Base-by-base conservation (phyloP, 2,113 vertebrate species). In the Muntiacus reevesi region DNA sequence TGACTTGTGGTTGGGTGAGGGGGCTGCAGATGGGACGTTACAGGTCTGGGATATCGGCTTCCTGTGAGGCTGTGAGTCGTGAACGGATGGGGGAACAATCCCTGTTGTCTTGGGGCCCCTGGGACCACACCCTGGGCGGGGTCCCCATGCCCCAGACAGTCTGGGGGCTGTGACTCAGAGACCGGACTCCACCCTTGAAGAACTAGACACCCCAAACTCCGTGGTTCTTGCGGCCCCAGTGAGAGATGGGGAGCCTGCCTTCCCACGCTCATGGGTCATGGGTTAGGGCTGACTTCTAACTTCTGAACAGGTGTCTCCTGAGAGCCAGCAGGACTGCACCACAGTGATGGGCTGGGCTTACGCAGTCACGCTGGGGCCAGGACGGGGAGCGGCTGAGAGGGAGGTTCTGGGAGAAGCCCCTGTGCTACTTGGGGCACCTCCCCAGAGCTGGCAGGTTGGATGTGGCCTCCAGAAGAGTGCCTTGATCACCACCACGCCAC, bases 71-170 rank as follows among this genome's bases (percentile, higher is more conserved):
- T 23, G 25, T 30, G 55, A 12, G 27, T 21, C 1, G 1, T 50
- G 43, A 50, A 40, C 2, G 0, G 12, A 28, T 40, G 3, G 25
- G 45, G 71, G 11, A 54, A 27, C 8, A 5, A 78, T n/a, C 45
- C 43, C 25, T 33, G 67, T 54, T 54, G 0, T 57, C 52, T 89
- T 2, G 4, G n/a, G 6, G 11, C 6, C 17, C n/a, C 45, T 19
- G 5, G 27, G 50, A 76, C 76, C 17, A 12, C 0, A 4, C n/a
- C 60, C 50, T 8, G 13, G 59, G 16, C 0, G 0, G 50, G 13
- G 55, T 87, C 55, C 16, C 40, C 5, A 1, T 54, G 45, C 50
- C 27, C 8, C 19, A 40, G 47, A 67, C 10, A 43, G 23, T 36
- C 23, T 52, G 50, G 50, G 30, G 36, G 60, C 21, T 55, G n/a